Base-by-base conservation (phyloP, 2,797 vertebrate genomes). In the Argentina silus region DNA sequence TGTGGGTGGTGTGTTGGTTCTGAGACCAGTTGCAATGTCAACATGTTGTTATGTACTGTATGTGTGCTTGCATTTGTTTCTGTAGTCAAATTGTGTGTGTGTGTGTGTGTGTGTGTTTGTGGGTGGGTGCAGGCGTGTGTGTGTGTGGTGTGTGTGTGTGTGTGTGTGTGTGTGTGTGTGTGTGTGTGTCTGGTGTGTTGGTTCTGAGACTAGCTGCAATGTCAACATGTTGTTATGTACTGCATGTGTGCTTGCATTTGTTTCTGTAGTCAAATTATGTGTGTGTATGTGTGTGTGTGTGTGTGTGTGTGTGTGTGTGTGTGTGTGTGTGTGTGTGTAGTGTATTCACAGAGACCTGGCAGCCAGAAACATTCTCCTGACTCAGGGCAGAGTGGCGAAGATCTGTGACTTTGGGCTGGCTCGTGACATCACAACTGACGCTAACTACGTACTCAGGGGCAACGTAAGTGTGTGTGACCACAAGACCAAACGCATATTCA, bases 391-490 rank as follows among this genome's bases (percentile, higher is more conserved):
- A 77, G 94, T 99, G 85, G 97, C 98, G 51, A 99, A 99, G 92
- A 99, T 99, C 85, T 99, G 98, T 90, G 98, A 99, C 92, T 99
- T 99, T 74, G 98, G 98, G 47, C 85, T 99, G 85, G 97, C 98
- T 59, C 93, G 98, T 88, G 98, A 99, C 89, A 99, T 99, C 93
- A 96, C 95, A 84, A 98, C 95, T 74, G 98, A 99, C 67, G 95
- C 96, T 71, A 99, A 94, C 90, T 99, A 99, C 2, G 97, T 99
- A 85, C 95, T 99, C 45, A 96, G 96, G 84, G 98, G 98, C 89
- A 99, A 98, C 0, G 98, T 99, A 90, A 97, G 97, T 96, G 84
- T 50, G 61, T 50, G 60, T 57, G 7, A n/a, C 4, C 27, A 36
- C 2, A 36, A 36, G 27, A 36, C 27, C 27, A n/a, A n/a, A n/a